A percentile compares a stretch with the other conserved stretches of the same genome.
Conservation (phyloP, 2,113 vertebrate genomes). For the Dasyprocta punctata region DNA sequence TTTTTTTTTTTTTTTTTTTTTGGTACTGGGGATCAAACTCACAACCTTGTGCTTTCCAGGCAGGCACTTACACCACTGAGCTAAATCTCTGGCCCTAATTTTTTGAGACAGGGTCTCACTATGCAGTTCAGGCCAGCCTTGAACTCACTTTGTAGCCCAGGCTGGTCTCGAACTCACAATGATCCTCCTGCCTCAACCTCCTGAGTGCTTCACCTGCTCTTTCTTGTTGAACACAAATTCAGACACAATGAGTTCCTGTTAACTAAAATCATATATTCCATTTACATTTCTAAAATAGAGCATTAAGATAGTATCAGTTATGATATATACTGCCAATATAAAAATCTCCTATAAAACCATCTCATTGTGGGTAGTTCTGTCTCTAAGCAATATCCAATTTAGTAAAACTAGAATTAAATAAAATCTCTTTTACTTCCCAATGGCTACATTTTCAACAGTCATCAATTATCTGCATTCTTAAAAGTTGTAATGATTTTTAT, state of each 20-base stretch:
- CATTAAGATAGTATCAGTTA: neutral
- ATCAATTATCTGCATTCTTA: neutral
- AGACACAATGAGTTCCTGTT: neutral
- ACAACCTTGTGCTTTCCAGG: too few species aligned
- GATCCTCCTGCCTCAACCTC: too few species aligned
- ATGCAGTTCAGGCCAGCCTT: too few species aligned
- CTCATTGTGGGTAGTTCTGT: fast-evolving
- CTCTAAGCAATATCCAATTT: neutral
- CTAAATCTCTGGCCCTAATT: too few species aligned
- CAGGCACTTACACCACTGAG: too few species aligned
- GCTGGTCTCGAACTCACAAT: too few species aligned
- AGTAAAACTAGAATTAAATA: neutral
- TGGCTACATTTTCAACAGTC: neutral
- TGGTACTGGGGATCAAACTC: too few species aligned
- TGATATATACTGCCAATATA: neutral
- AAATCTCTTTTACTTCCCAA: neutral
- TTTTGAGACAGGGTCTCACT: too few species aligned
- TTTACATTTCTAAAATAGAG: neutral
- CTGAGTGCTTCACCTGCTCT: constrained; percentile 53
- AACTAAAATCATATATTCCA: constrained; percentile 23
- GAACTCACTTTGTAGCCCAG: too few species aligned
- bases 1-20: too few species aligned
- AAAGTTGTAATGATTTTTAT: neutral
- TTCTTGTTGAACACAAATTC: neutral
- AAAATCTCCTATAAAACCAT: neutral